Evolutionary conservation across 2,797 vertebrate species (phyloP).

Genomic region (Selene dorsalis): DNA sequence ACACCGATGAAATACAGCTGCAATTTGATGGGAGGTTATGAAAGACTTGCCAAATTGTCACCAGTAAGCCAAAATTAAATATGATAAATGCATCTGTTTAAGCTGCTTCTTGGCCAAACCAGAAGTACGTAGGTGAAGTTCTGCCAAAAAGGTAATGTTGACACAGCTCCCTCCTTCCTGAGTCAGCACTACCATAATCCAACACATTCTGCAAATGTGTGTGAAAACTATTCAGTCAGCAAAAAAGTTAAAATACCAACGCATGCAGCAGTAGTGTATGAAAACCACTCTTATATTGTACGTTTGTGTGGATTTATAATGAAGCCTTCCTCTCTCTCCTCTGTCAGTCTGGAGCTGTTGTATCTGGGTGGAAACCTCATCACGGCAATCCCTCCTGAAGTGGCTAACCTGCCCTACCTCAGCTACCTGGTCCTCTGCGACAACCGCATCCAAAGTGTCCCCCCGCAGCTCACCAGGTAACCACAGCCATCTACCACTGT

Average conservation of each 20-base stretch:
- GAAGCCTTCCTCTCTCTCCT: background rate
- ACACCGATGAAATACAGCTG: background rate
- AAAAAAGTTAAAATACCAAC: background rate
- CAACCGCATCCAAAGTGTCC: conserved; percentile 97
- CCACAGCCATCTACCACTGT: background rate
- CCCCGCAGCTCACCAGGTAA: conserved; percentile 96
- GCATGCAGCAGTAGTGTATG: background rate
- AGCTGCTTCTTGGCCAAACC: background rate
- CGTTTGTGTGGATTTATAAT: background rate
- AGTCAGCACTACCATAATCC: background rate
- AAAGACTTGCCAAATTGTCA: no score
- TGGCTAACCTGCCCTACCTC: conserved; percentile 93
- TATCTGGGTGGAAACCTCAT: conserved; percentile 99
- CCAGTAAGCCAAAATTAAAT: no score
- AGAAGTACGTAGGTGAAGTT: background rate
- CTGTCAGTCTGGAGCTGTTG: conserved; percentile 92
- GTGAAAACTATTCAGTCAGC: background rate
- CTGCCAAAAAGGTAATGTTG: background rate
- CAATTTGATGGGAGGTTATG: background rate
- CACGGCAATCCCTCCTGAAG: conserved; percentile 92
- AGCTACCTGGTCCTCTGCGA: conserved; percentile 97
- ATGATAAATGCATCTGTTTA: background rate
- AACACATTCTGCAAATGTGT: background rate
- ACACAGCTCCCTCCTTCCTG: background rate
- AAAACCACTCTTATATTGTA: background rate